Percentiles rank a stretch among this genome's conserved stretches.
phyloP scores from a whole-genome alignment of 2,888 invertebrate genomes.

The Microdon myrmicae region DNA sequence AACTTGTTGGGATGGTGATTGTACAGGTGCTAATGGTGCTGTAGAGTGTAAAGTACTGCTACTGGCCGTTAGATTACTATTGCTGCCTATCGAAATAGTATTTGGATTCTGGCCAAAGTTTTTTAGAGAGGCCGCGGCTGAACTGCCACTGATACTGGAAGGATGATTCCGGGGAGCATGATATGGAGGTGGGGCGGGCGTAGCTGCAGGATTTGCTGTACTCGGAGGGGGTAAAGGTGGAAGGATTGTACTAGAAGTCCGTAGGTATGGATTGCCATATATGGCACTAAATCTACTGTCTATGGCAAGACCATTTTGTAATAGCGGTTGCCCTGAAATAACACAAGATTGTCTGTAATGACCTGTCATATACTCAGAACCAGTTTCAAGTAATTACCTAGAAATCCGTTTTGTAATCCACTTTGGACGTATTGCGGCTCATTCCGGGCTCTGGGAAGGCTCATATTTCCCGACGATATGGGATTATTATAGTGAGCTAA shows the following conservation, averaged over 20 bases:
- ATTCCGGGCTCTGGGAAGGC: slow-evolving; percentile 63
- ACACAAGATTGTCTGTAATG: not conserved
- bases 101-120: slow-evolving; percentile 54
- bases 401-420: slow-evolving; percentile 61
- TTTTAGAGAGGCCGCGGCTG: slow-evolving; percentile 53
- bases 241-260: slow-evolving; percentile 72
- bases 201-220: slow-evolving; percentile 81
- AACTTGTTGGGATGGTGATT: slow-evolving; percentile 76
- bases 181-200: slow-evolving; percentile 84
- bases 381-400: too few relatives aligned
- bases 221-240: slow-evolving; percentile 71
- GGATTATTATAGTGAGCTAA: slow-evolving; percentile 62
- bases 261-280: slow-evolving; percentile 88
- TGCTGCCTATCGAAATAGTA: slow-evolving; percentile 69
- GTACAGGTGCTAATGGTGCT: slow-evolving; percentile 69
- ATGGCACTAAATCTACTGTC: slow-evolving; percentile 81
- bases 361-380: not conserved
- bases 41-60: slow-evolving; percentile 63
- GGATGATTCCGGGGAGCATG: slow-evolving; percentile 65
- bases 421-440: slow-evolving; percentile 59
- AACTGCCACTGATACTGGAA: slow-evolving; percentile 58
- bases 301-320: slow-evolving; percentile 63
- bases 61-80: slow-evolving; percentile 67
- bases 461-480: slow-evolving; percentile 57
- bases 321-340: slow-evolving; percentile 62